These are phyloP conservation scores for Lemur catta DNA, from an alignment of 2,797 vertebrate genomes.

Conservation along the genomic window DNA sequence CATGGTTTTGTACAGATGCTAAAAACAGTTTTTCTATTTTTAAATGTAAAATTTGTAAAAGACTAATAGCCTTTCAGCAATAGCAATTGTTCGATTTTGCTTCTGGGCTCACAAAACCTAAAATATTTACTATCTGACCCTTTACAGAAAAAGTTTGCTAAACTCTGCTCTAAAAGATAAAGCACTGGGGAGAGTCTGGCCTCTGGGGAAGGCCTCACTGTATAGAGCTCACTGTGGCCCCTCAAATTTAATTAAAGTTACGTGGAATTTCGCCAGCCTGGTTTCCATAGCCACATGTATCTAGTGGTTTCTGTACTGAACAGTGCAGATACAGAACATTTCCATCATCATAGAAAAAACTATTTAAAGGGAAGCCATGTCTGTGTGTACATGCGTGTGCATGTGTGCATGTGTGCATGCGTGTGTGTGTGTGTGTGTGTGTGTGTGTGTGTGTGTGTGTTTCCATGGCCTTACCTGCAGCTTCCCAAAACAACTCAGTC, in stretches of 20 bases:
- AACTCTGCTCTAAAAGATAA: neutral
- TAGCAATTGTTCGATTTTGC: neutral
- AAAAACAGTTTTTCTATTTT: neutral
- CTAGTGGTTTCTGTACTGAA: neutral
- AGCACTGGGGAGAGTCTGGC: neutral
- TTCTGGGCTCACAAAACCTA: neutral
- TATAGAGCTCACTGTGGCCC: neutral
- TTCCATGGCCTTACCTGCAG: neutral
- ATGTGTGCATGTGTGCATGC: neutral
- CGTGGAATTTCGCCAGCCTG: neutral
- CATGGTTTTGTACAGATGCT: neutral
- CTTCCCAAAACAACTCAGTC: neutral
- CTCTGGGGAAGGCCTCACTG: neutral
- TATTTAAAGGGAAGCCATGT: neutral
- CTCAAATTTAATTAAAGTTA: neutral
- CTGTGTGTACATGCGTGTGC: neutral
- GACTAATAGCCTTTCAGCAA: neutral
- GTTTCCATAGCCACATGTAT: neutral
- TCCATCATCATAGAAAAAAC: neutral
- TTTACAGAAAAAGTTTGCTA: neutral
- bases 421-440: neutral
- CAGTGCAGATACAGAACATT: neutral
- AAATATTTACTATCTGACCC: slow-evolving; percentile 18
- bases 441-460: accelerated
- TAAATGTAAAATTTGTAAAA: neutral